These are phyloP conservation scores for Drosophila malerkotliana DNA, from an alignment of 1,140 invertebrate genomes.

Conservation along the genomic window DNA sequence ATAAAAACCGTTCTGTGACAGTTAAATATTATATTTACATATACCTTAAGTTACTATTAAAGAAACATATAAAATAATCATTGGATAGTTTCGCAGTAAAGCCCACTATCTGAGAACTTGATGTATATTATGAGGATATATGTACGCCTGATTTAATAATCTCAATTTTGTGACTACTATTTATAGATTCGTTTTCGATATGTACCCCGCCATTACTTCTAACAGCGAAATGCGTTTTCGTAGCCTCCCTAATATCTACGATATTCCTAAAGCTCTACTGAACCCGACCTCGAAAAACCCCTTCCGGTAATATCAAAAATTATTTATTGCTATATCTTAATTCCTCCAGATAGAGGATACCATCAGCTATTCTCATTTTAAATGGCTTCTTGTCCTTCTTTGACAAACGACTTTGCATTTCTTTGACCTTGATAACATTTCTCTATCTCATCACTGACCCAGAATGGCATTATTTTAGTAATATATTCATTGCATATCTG, in stretches of 20 bases:
- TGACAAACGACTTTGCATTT: neutral
- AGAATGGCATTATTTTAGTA: conserved; percentile 6
- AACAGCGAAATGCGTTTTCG: conserved; percentile 76
- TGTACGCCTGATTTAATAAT: conserved; percentile 32
- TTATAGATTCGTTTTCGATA: conserved; percentile 74
- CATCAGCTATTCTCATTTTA: conserved; percentile 19
- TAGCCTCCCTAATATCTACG: conserved; percentile 72
- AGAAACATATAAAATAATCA: neutral
- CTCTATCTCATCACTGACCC: conserved; percentile 18
- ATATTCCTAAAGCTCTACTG: conserved; percentile 75
- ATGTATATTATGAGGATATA: conserved; percentile 24
- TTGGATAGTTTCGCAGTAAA: conserved; percentile 12
- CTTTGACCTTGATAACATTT: conserved; percentile 18
- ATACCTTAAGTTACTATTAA: conserved; percentile 41
- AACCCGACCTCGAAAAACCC: conserved; percentile 25
- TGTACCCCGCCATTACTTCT: conserved; percentile 72
- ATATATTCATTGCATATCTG: conserved; percentile 13
- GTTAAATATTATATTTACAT: conserved; percentile 62
- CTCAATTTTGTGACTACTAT: conserved; percentile 70
- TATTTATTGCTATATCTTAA: conserved; percentile 22
- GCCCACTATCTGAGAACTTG: conserved; percentile 1
- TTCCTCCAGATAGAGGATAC: neutral
- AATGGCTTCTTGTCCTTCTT: conserved; percentile 6
- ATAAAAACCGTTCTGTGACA: conserved; percentile 68
- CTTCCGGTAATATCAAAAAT: conserved; percentile 57